Percentiles rank a stretch among this genome's conserved stretches.
phyloP scores from a whole-genome alignment of 2,888 invertebrate species.

The Agrilus mali region DNA sequence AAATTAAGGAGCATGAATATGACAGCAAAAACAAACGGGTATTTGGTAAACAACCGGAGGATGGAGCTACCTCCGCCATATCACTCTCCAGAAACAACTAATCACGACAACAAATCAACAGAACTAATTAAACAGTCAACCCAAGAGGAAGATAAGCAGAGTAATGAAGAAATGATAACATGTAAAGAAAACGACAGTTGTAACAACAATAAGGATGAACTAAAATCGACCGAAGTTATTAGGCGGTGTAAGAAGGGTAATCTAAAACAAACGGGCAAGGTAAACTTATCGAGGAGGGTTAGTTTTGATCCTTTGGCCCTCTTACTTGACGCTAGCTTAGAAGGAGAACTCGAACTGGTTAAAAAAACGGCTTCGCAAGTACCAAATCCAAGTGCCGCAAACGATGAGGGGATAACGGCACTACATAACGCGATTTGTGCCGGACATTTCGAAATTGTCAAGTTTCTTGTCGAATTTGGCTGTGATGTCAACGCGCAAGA shows the following conservation, averaged over 20 bases:
- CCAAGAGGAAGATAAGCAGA: conserved; percentile 23
- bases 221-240: conserved; percentile 35
- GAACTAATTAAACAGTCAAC: conserved; percentile 7
- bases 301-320: conserved; percentile 96
- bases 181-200: conserved; percentile 26
- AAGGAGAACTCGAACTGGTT: conserved; percentile 95
- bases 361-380: conserved; percentile 91
- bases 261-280: conserved; percentile 61
- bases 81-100: conserved; percentile 60
- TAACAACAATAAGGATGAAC: conserved; percentile 27
- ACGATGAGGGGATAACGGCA: conserved; percentile 99
- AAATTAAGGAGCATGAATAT: conserved; percentile 47
- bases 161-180: conserved; percentile 10
- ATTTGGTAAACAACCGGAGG: conserved; percentile 57
- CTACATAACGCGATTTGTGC: conserved; percentile 99
- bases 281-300: conserved; percentile 68
- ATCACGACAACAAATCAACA: conserved; percentile 28
- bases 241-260: conserved; percentile 69
- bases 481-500: conserved; percentile 99
- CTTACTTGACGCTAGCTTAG: conserved; percentile 90
- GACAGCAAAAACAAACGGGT: conserved; percentile 43
- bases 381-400: conserved; percentile 91
- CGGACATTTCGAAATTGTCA: conserved; percentile 95
- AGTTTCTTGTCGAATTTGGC: conserved; percentile 91
- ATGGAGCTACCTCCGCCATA: conserved; percentile 75